These are phyloP conservation scores for Shargacucullia verbasci DNA, from an alignment of 2,888 invertebrate genomes.

Conservation along the genomic window DNA sequence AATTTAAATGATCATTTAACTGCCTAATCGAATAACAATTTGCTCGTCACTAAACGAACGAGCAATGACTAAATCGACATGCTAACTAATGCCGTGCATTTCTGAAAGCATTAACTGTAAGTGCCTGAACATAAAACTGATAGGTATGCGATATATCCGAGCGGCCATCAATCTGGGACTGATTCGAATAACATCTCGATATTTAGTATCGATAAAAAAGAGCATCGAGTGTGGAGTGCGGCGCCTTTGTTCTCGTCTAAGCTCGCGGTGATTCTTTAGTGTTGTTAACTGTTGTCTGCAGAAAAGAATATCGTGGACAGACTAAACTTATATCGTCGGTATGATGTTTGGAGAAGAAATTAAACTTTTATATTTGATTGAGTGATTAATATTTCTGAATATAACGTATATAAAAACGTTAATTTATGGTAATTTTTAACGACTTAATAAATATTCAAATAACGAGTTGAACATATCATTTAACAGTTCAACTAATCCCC, in stretches of 20 bases:
- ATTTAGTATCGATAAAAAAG: slow-evolving; percentile 65
- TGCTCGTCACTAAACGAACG: slow-evolving; percentile 67
- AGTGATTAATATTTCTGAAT: too few species aligned
- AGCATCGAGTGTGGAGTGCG: slow-evolving; percentile 57
- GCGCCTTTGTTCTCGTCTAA: slow-evolving; percentile 60
- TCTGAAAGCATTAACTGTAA: slow-evolving; percentile 83
- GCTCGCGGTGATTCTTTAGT: slow-evolving; percentile 46
- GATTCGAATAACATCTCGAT: slow-evolving; percentile 70
- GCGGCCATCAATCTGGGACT: slow-evolving; percentile 73
- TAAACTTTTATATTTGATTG: too few species aligned
- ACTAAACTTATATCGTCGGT: background rate
- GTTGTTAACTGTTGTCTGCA: slow-evolving; percentile 12
- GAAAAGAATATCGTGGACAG: slow-evolving; percentile 9
- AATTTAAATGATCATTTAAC: slow-evolving; percentile 62
- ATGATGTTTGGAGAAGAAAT: too few species aligned
- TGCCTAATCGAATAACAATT: slow-evolving; percentile 71
- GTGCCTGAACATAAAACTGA: slow-evolving; percentile 86
- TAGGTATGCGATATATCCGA: slow-evolving; percentile 85
- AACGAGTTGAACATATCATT: slow-evolving; percentile 25
- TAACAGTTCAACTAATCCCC: slow-evolving; percentile 12
- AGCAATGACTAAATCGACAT: slow-evolving; percentile 69
- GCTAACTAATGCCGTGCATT: slow-evolving; percentile 80
- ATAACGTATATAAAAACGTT: too few species aligned
- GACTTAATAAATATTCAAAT: slow-evolving; percentile 1
- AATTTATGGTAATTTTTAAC: background rate